phyloP scores from a whole-genome alignment of 2,888 invertebrate genomes.

The Drosophila seclusa region DNA sequence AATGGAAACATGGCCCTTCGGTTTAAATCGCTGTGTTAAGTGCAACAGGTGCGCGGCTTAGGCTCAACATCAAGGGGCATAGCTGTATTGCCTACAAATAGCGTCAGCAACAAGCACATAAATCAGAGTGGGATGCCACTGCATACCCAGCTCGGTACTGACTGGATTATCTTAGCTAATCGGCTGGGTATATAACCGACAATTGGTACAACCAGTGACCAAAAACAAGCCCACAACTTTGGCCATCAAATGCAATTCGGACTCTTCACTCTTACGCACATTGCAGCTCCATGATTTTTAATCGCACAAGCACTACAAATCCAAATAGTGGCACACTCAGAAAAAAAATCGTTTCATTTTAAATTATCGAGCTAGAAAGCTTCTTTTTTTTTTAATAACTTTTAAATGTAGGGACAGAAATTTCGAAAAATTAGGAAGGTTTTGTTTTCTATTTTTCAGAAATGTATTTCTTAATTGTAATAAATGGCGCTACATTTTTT shows the following conservation, averaged over 20 bases:
- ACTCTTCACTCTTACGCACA: not conserved
- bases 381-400: slow-evolving; percentile 7
- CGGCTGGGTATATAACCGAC: slow-evolving; percentile 13
- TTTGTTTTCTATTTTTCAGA: not conserved
- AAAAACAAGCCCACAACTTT: not conserved
- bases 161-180: slow-evolving; percentile 2
- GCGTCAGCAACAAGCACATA: slow-evolving; percentile 18
- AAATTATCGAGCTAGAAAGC: not conserved
- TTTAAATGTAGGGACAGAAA: not conserved
- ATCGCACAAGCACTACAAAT: not conserved
- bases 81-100: not conserved
- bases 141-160: not conserved
- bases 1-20: slow-evolving; percentile 5
- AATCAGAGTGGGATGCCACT: slow-evolving; percentile 17
- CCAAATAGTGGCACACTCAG: not conserved
- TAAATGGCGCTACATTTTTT: not conserved
- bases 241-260: slow-evolving; percentile 22
- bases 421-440: not conserved
- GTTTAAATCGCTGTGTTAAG: slow-evolving; percentile 9
- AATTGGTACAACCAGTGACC: slow-evolving; percentile 7
- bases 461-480: not conserved
- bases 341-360: not conserved
- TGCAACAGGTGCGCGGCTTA: slow-evolving; percentile 59
- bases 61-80: not conserved
- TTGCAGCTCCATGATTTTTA: not conserved